Base-by-base conservation (phyloP, 1,140 invertebrate species). In the Camponotus floridanus region DNA sequence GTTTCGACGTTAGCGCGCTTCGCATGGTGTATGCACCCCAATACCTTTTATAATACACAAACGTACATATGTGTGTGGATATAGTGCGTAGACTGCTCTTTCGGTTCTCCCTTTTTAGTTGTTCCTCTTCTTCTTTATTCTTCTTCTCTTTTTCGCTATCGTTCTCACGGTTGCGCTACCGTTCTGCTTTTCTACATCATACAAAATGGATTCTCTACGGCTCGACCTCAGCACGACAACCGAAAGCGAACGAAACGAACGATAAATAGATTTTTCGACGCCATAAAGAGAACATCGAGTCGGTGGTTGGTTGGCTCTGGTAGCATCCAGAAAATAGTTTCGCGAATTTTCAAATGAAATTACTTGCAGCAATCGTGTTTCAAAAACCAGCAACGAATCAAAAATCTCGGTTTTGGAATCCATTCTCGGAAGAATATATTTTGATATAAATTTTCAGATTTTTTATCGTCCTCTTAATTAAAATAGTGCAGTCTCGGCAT, bases 241-340 rank as follows among this genome's bases (percentile, higher is more conserved):
- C 65, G 57, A 70, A 73, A 73, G 79, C 79, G 65, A 80, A 65
- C 78, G 55, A 81, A 39, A 55, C 79, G 55, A 73, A 73, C 67
- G 26, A 68, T 81, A 81, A 81, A 81, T 81, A 81, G 79, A 81
- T 81, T 73, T 81, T 81, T 81, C 67, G 79, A 81, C 51, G 79
- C 67, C 26, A 61, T 73, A 81, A 81, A 81, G 26, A 73, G 67
- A 81, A 61, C 55, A 45, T 26, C 51, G 67, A 59, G 51, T 21
- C 67, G 67, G 67, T 73, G 36, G 67, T 67, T 73, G 36, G 67
- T 67, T 81, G 79, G 11, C 36, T 81, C 67, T 18, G 79, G 39
- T 13, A 61, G 57, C 79, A 73, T 73, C 79, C 51, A 45, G 67
- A 73, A 81, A 73, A 81, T 80, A 59, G 65, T 42, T 2, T 9